Evolutionary conservation across 2,113 vertebrate species (phyloP), one percentile per base, ranked within the genome.

Genomic region (Cavia porcellus): DNA sequence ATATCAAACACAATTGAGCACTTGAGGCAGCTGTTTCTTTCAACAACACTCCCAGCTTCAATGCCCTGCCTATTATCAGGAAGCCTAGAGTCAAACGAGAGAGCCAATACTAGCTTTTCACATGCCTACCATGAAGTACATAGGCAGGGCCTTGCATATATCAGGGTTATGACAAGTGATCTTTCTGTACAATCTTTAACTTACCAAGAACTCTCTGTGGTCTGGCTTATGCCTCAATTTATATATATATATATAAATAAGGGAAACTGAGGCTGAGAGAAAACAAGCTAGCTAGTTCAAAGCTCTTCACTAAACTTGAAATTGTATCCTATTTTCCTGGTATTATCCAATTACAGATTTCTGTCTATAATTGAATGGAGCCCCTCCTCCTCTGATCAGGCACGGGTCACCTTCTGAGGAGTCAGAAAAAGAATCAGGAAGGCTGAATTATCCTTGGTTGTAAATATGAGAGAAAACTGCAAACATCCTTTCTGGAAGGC

Each of bases 381-480:
- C 70, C 28, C 25, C 38, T 59, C 20, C 42, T 77, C 32, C 93
- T 93, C 90, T 57, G 52, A 22, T 57, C 10, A n/a, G 0, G 11
- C 52, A n/a, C 11, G 12, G 30, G 19, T 84, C 75, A 83, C 32
- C 50, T 15, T 68, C 50, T 86, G 82, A 92, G 66, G 62, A 64
- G 74, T 91, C 42, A 86, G 84, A 96, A 70, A 47, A 59, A 77
- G 32, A 66, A 83, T 42, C 68, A 74, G n/a, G 38, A 84, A 80
- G 52, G 28, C 35, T 19, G 45, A 86, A 20, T 64, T 88, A 24
- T 72, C 50, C 28, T 62, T 62, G 28, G 64, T 24, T 64, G 45
- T 82, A 68, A 80, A 15, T 42, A 35, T 20, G n/a, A 86, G 7
- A 75, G 86, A 91, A 83, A 86, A 61, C 77, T 55, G 85, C 47